These are phyloP conservation scores for Alces alces DNA, from an alignment of 2,113 vertebrate genomes.

Conservation along the genomic window DNA sequence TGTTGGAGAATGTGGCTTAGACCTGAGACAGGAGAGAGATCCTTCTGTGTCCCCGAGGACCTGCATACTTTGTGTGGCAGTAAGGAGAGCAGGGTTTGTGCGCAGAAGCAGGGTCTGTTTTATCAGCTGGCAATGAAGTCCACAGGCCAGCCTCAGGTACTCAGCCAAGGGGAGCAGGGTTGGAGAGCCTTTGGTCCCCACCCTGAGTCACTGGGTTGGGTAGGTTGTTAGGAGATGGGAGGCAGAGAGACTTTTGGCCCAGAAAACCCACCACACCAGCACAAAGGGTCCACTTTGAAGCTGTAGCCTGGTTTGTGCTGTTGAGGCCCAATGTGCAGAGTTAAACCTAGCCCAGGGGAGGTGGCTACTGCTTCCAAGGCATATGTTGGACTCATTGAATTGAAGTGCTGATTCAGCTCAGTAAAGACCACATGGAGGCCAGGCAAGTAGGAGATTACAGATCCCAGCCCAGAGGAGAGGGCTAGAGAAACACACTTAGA, in stretches of 20 bases:
- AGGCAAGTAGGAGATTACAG: background rate
- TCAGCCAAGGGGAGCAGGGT: background rate
- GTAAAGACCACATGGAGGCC: background rate
- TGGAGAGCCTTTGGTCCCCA: background rate
- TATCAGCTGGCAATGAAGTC: background rate
- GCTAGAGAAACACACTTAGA: no score
- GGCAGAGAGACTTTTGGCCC: background rate
- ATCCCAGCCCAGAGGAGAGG: background rate
- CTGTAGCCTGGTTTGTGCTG: background rate
- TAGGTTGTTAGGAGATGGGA: background rate
- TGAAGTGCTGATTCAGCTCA: background rate
- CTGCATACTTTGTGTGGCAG: background rate
- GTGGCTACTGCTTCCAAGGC: background rate
- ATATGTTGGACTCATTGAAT: background rate
- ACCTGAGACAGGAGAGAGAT: background rate
- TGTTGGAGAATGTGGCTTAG: background rate
- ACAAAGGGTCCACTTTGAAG: background rate
- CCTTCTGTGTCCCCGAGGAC: background rate
- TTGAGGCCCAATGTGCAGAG: background rate
- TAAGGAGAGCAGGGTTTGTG: background rate
- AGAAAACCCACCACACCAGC: background rate
- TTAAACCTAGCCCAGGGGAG: background rate
- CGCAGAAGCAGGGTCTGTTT: background rate
- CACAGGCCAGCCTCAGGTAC: background rate
- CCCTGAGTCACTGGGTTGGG: background rate